Percentiles rank a stretch among this genome's conserved stretches.
phyloP scores from a whole-genome alignment of 2,888 invertebrate genomes.

The Cloeon dipterum region DNA sequence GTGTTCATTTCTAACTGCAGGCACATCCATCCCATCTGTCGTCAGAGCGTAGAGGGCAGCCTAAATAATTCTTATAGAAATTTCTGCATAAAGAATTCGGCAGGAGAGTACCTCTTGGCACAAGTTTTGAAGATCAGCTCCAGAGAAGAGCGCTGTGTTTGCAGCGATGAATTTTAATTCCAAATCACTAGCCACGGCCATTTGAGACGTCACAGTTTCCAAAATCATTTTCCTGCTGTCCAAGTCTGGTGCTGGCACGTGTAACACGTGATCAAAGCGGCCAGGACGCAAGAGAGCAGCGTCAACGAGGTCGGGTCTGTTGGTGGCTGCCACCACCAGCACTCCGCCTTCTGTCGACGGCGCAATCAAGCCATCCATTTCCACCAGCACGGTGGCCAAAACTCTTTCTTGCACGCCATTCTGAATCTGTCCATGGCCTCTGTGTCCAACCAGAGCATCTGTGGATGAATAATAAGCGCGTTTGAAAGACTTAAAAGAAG shows the following conservation, averaged over 20 bases:
- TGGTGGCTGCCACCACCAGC: slow-evolving; percentile 37
- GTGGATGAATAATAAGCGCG: slow-evolving; percentile 5
- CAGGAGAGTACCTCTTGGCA: slow-evolving; percentile 31
- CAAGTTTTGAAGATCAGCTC: slow-evolving; percentile 35
- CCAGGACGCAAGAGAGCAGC: slow-evolving; percentile 36
- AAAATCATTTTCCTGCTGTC: slow-evolving; percentile 25
- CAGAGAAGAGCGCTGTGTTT: slow-evolving; percentile 26
- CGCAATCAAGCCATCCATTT: slow-evolving; percentile 30
- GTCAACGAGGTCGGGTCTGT: slow-evolving; percentile 36
- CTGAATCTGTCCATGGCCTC: slow-evolving; percentile 15
- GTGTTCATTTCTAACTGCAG: too few species aligned
- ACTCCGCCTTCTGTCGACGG: neutral
- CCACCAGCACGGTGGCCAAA: slow-evolving; percentile 32
- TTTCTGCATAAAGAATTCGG: too few species aligned
- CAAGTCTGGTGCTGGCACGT: slow-evolving; percentile 31
- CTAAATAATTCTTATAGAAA: too few species aligned
- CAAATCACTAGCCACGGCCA: slow-evolving; percentile 21
- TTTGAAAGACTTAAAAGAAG: neutral
- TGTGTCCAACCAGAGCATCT: slow-evolving; percentile 25
- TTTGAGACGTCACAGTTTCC: slow-evolving; percentile 18
- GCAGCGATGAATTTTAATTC: slow-evolving; percentile 20
- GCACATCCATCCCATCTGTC: too few species aligned
- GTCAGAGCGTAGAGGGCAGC: too few species aligned
- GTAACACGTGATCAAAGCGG: slow-evolving; percentile 32
- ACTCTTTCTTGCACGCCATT: slow-evolving; percentile 29